Percentiles rank a stretch among this genome's conserved stretches.
These are phyloP conservation scores for Acrossocheilus wenchowensis DNA, from an alignment of 2,797 vertebrate species.

Conservation along the genomic window DNA sequence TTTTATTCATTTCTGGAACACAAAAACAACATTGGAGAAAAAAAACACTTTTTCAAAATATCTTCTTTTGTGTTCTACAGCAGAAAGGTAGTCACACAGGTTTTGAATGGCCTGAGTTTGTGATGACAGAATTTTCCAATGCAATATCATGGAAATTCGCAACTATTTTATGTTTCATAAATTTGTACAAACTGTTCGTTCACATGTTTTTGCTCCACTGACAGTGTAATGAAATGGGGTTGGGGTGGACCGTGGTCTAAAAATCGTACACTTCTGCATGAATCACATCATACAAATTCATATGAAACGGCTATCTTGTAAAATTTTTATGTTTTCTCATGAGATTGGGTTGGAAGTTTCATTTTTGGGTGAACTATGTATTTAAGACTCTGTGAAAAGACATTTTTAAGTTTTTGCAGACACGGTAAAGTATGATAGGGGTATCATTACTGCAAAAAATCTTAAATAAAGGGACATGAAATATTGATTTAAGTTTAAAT, in stretches of 20 bases:
- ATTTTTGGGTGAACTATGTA: background rate
- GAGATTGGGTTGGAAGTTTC: background rate
- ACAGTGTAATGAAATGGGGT: background rate
- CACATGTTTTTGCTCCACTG: background rate
- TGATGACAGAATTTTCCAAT: background rate
- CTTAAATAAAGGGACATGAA: background rate
- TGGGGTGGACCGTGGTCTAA: background rate
- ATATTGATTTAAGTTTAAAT: background rate
- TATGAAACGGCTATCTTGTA: background rate
- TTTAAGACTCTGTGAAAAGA: background rate
- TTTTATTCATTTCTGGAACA: background rate
- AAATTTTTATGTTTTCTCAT: slow-evolving; percentile 1
- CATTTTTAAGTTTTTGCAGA: background rate
- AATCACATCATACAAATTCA: background rate
- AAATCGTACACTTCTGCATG: background rate
- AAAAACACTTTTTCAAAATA: background rate
- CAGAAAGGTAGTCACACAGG: background rate
- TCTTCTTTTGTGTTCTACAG: background rate
- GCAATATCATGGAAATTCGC: background rate
- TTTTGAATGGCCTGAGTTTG: background rate
- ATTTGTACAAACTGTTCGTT: background rate
- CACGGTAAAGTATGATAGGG: background rate
- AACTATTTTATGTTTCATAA: background rate
- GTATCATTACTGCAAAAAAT: background rate
- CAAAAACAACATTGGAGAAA: background rate